A percentile compares a stretch with the other conserved stretches of the same genome.
These are phyloP conservation scores for Spisula solida DNA, from an alignment of 2,888 invertebrate species.

Conservation along the genomic window DNA sequence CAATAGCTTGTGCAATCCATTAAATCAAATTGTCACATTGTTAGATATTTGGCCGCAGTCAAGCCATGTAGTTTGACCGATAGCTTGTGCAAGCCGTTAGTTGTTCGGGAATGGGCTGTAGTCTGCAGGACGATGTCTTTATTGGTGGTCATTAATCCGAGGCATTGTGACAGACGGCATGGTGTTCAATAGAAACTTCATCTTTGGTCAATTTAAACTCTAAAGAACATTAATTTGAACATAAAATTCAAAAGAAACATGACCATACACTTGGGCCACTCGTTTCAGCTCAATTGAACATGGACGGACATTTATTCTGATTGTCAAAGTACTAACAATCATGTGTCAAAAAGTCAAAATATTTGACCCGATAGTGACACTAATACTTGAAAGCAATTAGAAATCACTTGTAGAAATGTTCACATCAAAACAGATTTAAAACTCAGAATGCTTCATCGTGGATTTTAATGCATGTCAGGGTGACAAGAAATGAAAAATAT, in stretches of 20 bases:
- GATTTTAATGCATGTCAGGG: neutral
- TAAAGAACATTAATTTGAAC: conserved; percentile 61
- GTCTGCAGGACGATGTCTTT: neutral
- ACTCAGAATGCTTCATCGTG: neutral
- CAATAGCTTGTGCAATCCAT: conserved; percentile 12
- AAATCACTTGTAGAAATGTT: conserved; percentile 23
- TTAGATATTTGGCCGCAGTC: conserved; percentile 20
- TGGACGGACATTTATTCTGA: conserved; percentile 41
- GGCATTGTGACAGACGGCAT: conserved; percentile 50
- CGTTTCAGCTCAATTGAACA: conserved; percentile 52
- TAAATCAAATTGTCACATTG: conserved; percentile 31
- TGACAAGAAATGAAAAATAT: neutral
- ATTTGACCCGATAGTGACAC: conserved; percentile 38
- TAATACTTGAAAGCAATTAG: conserved; percentile 39
- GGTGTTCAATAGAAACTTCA: conserved; percentile 46
- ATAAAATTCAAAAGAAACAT: conserved; percentile 41
- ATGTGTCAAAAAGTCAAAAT: conserved; percentile 55
- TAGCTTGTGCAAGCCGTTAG: conserved; percentile 10
- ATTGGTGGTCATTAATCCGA: conserved; percentile 61
- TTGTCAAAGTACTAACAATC: conserved; percentile 51
- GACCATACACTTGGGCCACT: neutral
- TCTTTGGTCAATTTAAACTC: conserved; percentile 66
- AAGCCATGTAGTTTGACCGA: conserved; percentile 14
- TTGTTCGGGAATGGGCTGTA: neutral
- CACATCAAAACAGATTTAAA: conserved; percentile 18